phyloP scores from a whole-genome alignment of 2,888 invertebrate species.

The Hypercompe scribonia region DNA sequence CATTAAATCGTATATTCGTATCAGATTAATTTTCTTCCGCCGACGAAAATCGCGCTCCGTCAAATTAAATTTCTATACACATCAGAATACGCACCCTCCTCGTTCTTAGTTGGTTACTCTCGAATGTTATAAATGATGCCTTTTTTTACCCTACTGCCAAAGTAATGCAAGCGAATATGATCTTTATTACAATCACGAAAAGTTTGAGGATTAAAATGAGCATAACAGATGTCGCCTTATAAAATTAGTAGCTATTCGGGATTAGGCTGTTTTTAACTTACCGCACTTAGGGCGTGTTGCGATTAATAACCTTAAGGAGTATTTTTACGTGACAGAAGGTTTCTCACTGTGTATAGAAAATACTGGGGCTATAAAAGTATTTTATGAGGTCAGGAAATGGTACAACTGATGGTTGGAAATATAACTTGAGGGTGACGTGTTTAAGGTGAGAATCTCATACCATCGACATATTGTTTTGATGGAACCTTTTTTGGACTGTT shows the following conservation, averaged over 20 bases:
- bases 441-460: background rate
- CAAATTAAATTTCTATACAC: constrained; percentile 42
- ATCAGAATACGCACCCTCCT: constrained; percentile 50
- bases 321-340: constrained; percentile 24
- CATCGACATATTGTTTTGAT: background rate
- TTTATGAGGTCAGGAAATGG: background rate
- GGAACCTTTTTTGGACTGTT: background rate
- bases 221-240: constrained; percentile 35
- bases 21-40: constrained; percentile 34
- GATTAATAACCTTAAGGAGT: constrained; percentile 14
- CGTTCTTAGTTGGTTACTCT: constrained; percentile 57
- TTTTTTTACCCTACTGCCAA: constrained; percentile 31
- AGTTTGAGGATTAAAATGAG: constrained; percentile 19
- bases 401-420: background rate
- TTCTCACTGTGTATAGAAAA: constrained; percentile 1
- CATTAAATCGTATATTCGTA: constrained; percentile 10
- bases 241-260: constrained; percentile 38
- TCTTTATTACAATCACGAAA: constrained; percentile 33
- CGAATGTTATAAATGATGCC: constrained; percentile 61
- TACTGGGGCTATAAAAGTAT: background rate
- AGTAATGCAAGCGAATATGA: constrained; percentile 33
- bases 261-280: constrained; percentile 25
- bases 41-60: constrained; percentile 26
- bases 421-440: background rate
- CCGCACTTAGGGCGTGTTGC: constrained; percentile 19